Conservation (phyloP, 2,113 vertebrate genomes). For the Octodon degus region DNA sequence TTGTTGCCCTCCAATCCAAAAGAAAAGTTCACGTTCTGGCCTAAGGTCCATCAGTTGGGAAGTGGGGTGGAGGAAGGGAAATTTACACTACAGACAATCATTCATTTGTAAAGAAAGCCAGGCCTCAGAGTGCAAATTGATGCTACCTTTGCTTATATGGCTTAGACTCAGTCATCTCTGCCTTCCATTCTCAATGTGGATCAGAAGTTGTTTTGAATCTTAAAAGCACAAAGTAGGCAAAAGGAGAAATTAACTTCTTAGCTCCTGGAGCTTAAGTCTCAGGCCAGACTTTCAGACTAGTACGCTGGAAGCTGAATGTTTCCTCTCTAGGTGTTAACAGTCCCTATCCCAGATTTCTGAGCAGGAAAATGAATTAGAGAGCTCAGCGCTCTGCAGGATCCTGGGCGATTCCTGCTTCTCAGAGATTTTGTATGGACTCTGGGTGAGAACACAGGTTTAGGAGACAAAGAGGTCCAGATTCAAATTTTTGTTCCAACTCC, state of each 20-base stretch:
- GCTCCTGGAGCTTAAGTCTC: background rate
- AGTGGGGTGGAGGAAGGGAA: background rate
- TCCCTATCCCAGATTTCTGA: constrained; percentile 40
- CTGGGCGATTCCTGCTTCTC: background rate
- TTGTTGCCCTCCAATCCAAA: background rate
- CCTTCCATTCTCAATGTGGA: background rate
- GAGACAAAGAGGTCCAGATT: background rate
- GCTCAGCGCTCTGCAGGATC: background rate
- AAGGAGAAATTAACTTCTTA: constrained; percentile 51
- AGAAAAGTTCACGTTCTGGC: background rate
- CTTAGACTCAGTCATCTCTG: background rate
- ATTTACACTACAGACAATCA: background rate
- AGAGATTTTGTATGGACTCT: background rate
- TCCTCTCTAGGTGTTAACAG: background rate
- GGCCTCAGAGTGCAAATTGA: constrained; percentile 12
- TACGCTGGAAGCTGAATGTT: background rate
- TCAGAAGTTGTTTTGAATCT: constrained; percentile 1
- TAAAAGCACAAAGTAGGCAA: background rate
- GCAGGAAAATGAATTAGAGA: constrained; percentile 58
- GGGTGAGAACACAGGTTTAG: background rate
- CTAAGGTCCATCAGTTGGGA: background rate
- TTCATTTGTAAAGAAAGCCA: background rate
- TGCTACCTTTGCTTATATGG: background rate
- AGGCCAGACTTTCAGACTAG: constrained; percentile 52
- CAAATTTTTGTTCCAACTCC: background rate